phyloP scores from a whole-genome alignment of 2,888 invertebrate species.

The Thysanoteuthis rhombus region DNA sequence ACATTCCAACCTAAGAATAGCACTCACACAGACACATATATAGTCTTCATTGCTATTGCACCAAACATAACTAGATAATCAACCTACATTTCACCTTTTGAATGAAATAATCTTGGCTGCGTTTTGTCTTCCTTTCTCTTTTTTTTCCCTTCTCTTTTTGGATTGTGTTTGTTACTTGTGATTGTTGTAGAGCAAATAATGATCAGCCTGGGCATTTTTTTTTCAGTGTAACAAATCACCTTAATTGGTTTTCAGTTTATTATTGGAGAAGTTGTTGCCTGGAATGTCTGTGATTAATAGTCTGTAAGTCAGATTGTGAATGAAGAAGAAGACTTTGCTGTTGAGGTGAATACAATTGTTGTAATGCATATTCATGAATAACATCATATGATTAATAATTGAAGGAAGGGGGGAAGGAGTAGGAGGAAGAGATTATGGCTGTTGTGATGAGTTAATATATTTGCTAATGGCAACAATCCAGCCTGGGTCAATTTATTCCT shows the following conservation, averaged over 20 bases:
- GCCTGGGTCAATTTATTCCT: background rate
- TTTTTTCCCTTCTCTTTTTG: background rate
- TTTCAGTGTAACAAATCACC: no score
- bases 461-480: background rate
- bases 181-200: background rate
- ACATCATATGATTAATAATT: background rate
- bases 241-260: no score
- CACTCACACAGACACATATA: background rate
- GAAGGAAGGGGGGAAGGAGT: background rate
- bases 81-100: conserved; percentile 26
- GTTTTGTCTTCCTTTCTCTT: conserved; percentile 22
- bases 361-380: background rate
- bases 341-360: background rate
- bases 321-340: background rate
- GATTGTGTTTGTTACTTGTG: background rate
- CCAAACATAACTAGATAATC: background rate
- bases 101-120: conserved; percentile 15
- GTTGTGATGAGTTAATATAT: background rate
- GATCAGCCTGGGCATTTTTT: no score
- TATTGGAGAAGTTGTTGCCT: background rate
- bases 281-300: background rate
- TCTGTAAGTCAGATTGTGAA: background rate
- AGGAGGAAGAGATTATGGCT: background rate
- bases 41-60: background rate
- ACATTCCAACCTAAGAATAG: background rate